Conservation (phyloP, 2,888 invertebrate species). For the Microplitis manilae region DNA sequence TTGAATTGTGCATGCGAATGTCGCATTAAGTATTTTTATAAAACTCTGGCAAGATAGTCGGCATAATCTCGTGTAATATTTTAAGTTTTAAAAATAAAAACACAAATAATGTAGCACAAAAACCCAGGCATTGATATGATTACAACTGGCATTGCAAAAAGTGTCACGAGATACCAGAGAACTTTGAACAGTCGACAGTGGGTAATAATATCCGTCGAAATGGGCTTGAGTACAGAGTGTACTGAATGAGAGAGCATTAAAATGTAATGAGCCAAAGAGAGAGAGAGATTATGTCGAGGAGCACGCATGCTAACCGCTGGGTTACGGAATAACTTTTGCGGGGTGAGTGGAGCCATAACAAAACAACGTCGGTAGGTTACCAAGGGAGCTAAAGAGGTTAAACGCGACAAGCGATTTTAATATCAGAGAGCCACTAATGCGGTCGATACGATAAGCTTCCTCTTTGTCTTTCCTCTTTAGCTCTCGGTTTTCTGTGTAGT, state of each 20-base stretch:
- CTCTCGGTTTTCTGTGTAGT: neutral
- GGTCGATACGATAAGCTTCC: conserved; percentile 60
- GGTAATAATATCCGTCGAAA: conserved; percentile 14
- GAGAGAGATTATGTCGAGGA: neutral
- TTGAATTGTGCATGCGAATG: neutral
- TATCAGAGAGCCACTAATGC: conserved; percentile 50
- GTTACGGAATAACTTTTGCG: neutral
- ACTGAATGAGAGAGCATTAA: neutral
- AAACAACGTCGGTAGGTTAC: conserved; percentile 18
- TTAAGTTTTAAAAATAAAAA: neutral
- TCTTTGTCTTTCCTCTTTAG: conserved; percentile 29
- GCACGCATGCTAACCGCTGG: conserved; percentile 9
- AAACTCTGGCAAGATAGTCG: neutral
- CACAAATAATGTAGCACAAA: neutral
- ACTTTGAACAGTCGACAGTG: conserved; percentile 7
- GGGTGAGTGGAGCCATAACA: neutral
- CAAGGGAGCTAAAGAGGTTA: conserved; percentile 15
- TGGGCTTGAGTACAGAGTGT: neutral
- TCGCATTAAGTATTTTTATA: neutral
- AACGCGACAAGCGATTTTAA: conserved; percentile 53
- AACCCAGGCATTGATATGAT: conserved; percentile 11
- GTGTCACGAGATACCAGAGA: conserved; percentile 12
- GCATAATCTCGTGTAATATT: neutral
- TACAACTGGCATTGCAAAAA: conserved; percentile 15
- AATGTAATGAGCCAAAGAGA: neutral